Evolutionary conservation across 2,797 vertebrate species (phyloP).

Genomic region (Myoxocephalus aenaeus): DNA sequence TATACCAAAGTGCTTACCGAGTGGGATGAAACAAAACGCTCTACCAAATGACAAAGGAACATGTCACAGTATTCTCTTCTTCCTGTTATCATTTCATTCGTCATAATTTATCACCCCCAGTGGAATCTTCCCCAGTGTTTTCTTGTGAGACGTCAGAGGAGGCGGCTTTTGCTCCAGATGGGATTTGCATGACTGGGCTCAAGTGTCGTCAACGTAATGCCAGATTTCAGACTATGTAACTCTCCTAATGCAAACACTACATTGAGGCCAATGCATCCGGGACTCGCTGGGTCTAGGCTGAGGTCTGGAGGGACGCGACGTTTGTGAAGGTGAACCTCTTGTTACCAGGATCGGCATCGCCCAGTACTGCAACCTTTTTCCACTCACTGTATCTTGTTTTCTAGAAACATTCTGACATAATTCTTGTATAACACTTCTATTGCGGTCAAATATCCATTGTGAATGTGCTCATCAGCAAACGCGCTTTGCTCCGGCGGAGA

Average conservation of each 20-base stretch:
- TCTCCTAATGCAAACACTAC: slow-evolving; percentile 66
- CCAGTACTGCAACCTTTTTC: slow-evolving; percentile 40
- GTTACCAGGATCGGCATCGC: slow-evolving; percentile 26
- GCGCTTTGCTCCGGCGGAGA: slow-evolving; percentile 56
- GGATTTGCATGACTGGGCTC: slow-evolving; percentile 39
- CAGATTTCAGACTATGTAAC: slow-evolving; percentile 27
- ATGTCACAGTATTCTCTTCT: slow-evolving; percentile 61
- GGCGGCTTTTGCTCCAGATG: slow-evolving; percentile 33
- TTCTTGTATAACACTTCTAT: slow-evolving; percentile 66
- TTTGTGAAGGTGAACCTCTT: slow-evolving; percentile 26
- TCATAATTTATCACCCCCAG: slow-evolving; percentile 42
- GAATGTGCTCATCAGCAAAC: slow-evolving; percentile 54
- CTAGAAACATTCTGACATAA: slow-evolving; percentile 53
- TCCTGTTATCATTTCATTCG: slow-evolving; percentile 50
- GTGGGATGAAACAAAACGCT: slow-evolving; percentile 57
- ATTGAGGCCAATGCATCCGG: slow-evolving; percentile 26
- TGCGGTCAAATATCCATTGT: slow-evolving; percentile 52
- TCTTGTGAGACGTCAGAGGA: slow-evolving; percentile 22
- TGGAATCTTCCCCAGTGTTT: slow-evolving; percentile 28
- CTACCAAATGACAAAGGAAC: slow-evolving; percentile 65
- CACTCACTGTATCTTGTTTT: slow-evolving; percentile 57
- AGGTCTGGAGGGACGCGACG: slow-evolving; percentile 3
- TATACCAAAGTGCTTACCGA: slow-evolving; percentile 78
- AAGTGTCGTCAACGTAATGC: slow-evolving; percentile 30
- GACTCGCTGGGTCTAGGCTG: slow-evolving; percentile 20